phyloP scores from a whole-genome alignment of 1,140 invertebrate species.

The Stegodyphus dumicola region DNA sequence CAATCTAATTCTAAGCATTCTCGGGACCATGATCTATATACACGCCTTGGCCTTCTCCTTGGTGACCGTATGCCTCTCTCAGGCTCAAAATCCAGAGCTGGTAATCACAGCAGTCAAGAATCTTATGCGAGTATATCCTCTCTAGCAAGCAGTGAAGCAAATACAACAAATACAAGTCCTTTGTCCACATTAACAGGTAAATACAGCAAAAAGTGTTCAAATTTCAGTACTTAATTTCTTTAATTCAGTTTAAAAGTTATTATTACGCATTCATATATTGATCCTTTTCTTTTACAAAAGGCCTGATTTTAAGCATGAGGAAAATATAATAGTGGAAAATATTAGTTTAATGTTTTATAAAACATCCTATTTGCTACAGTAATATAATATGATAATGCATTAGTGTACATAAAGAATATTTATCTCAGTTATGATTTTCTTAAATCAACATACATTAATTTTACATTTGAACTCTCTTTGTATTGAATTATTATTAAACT shows the following conservation, averaged over 20 bases:
- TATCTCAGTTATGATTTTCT: too few species aligned
- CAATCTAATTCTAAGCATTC: constrained; percentile 62
- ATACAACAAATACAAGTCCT: constrained; percentile 85
- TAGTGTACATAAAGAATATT: too few species aligned
- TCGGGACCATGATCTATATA: constrained; percentile 79
- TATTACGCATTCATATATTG: neutral
- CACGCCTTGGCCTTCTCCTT: constrained; percentile 83
- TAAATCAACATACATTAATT: too few species aligned
- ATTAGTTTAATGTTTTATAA: too few species aligned
- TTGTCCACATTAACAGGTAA: constrained; percentile 85
- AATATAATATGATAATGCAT: too few species aligned
- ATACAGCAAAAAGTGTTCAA: neutral
- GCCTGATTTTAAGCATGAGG: neutral
- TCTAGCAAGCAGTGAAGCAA: constrained; percentile 80
- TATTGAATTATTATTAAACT: too few species aligned
- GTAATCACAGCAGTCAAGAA: constrained; percentile 69
- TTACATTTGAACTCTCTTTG: too few species aligned
- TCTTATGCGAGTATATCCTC: constrained; percentile 77
- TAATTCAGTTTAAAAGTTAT: neutral
- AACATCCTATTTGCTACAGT: too few species aligned
- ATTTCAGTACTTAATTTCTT: neutral
- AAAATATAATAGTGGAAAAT: too few species aligned
- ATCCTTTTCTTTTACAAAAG: neutral
- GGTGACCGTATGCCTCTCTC: constrained; percentile 72
- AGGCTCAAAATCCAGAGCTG: constrained; percentile 44